Conservation (phyloP, 2,888 invertebrate species). For the Trachelus iudaicus region DNA sequence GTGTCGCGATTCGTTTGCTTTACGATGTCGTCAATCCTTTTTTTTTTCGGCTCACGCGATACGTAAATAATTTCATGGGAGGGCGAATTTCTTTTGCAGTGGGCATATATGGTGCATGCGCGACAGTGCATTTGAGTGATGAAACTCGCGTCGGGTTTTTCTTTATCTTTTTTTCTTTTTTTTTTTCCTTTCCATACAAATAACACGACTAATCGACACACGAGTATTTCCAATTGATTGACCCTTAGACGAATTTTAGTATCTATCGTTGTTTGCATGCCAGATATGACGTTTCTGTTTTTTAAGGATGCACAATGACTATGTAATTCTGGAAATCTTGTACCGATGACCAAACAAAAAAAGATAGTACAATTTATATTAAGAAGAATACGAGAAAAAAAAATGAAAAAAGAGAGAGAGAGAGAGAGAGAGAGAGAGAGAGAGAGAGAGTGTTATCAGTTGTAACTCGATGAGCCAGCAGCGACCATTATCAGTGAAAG, state of each 20-base stretch:
- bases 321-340: constrained; percentile 54
- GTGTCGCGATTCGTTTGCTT: background rate
- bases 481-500: constrained; percentile 66
- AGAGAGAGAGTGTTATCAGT: constrained; percentile 28
- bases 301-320: constrained; percentile 66
- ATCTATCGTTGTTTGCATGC: constrained; percentile 57
- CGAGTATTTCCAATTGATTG: background rate
- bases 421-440: constrained; percentile 9
- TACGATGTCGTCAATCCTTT: too few relatives aligned
- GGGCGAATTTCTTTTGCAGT: background rate
- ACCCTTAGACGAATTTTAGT: constrained; percentile 22
- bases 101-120: constrained; percentile 14
- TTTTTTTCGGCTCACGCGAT: too few relatives aligned
- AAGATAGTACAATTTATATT: constrained; percentile 25
- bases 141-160: constrained; percentile 15
- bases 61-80: background rate
- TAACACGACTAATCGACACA: background rate
- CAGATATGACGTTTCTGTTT: constrained; percentile 54
- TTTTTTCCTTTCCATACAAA: constrained; percentile 11
- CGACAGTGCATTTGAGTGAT: constrained; percentile 15
- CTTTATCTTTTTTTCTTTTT: constrained; percentile 18
- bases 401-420: constrained; percentile 8
- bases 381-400: constrained; percentile 20
- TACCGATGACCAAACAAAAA: constrained; percentile 27
- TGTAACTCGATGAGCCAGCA: constrained; percentile 62